phyloP scores from a whole-genome alignment of 2,797 vertebrate species.

The Malurus splendens region DNA sequence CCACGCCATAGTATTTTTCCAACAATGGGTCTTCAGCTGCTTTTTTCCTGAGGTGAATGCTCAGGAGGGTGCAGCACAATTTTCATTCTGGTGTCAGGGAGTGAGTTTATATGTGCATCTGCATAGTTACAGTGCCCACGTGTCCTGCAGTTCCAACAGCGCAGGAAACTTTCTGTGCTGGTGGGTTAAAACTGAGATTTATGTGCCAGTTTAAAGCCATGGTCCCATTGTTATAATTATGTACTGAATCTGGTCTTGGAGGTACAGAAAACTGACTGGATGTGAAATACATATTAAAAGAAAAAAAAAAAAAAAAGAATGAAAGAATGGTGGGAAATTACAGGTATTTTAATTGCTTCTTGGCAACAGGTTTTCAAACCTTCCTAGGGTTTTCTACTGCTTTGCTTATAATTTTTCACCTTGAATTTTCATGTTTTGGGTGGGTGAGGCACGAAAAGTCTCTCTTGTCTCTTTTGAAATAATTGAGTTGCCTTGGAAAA shows the following conservation, averaged over 20 bases:
- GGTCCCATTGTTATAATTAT: accelerated
- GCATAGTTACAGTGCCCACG: not conserved
- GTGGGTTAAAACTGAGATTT: not conserved
- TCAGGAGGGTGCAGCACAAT: not conserved
- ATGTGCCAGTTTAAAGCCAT: not conserved
- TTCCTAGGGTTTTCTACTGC: not conserved
- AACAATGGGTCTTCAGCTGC: not conserved
- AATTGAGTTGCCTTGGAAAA: not conserved
- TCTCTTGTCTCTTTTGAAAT: not conserved
- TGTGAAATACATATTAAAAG: not conserved
- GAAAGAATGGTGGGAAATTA: not conserved
- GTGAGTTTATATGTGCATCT: not conserved
- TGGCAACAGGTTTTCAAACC: not conserved
- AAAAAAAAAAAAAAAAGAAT: not conserved
- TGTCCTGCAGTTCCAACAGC: not conserved
- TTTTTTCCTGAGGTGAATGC: not conserved
- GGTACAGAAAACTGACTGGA: not conserved
- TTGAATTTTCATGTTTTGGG: not conserved
- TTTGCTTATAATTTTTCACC: not conserved
- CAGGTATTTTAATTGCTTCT: not conserved
- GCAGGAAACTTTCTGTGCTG: not conserved
- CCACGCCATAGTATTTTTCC: not conserved
- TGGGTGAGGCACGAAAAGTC: not conserved
- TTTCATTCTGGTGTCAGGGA: not conserved
- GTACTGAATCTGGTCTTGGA: not conserved